A percentile compares a stretch with the other conserved stretches of the same genome.
phyloP scores from a whole-genome alignment of 2,113 vertebrate genomes.

The Laticauda laticaudata region DNA sequence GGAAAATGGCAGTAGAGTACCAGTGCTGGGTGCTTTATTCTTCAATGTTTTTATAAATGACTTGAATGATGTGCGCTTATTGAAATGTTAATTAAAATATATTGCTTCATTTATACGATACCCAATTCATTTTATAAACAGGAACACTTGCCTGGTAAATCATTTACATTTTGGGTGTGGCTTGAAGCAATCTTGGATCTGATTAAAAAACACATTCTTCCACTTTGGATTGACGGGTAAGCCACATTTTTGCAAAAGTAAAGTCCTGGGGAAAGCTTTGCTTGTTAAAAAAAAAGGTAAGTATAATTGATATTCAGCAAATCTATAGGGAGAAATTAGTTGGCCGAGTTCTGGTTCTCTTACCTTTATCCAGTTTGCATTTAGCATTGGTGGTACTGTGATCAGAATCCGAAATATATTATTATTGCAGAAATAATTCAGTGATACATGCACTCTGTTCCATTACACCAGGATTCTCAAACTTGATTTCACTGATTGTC shows the following conservation, averaged over 20 bases:
- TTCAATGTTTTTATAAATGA: not conserved
- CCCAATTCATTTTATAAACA: conserved; percentile 49
- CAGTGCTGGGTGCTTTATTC: not conserved
- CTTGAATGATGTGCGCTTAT: not conserved
- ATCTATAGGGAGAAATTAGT: not conserved
- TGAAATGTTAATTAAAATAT: not conserved
- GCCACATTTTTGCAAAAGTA: conserved; percentile 37
- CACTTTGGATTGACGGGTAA: conserved; percentile 98
- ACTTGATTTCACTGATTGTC: no score
- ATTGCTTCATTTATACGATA: not conserved
- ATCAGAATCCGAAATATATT: no score
- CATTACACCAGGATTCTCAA: no score
- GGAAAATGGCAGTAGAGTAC: not conserved
- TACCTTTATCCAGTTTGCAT: not conserved
- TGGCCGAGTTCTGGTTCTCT: not conserved
- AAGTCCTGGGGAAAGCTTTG: not conserved
- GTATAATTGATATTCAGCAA: not conserved
- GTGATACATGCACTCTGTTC: not conserved
- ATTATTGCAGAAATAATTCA: not conserved
- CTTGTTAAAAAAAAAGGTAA: not conserved
- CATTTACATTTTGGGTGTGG: conserved; percentile 97
- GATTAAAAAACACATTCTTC: conserved; percentile 93
- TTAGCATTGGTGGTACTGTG: not conserved
- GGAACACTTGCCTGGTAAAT: conserved; percentile 92
- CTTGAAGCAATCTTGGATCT: conserved; percentile 94